phyloP scores from a whole-genome alignment of 2,113 vertebrate genomes.

The Nanorana parkeri region DNA sequence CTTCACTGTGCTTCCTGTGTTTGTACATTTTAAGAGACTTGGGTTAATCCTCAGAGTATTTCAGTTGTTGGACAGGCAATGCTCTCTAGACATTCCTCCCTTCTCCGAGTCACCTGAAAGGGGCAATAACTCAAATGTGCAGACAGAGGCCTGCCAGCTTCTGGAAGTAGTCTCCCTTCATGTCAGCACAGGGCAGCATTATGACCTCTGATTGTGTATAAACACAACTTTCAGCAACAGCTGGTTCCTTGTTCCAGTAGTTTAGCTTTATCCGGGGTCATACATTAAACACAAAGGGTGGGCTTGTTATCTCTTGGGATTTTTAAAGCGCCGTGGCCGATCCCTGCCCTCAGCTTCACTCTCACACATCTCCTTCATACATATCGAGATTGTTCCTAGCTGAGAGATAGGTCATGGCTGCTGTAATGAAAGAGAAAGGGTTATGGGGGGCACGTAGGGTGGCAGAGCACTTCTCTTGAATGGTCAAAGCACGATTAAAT shows the following conservation, averaged over 20 bases:
- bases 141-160: slow-evolving; percentile 50
- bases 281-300: slow-evolving; percentile 57
- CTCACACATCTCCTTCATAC: slow-evolving; percentile 32
- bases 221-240: slow-evolving; percentile 51
- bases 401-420: slow-evolving; percentile 11
- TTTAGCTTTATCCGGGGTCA: slow-evolving; percentile 23
- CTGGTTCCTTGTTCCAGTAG: slow-evolving; percentile 50
- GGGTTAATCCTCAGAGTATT: slow-evolving; percentile 28
- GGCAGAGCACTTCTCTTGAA: too few species aligned
- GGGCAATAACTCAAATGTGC: slow-evolving; percentile 47
- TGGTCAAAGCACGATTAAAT: too few species aligned
- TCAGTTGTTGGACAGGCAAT: not conserved
- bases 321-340: slow-evolving; percentile 28
- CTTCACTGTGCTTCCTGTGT: slow-evolving; percentile 9
- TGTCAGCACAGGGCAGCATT: slow-evolving; percentile 38
- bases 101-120: slow-evolving; percentile 39
- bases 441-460: too few species aligned
- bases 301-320: slow-evolving; percentile 42
- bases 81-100: not conserved
- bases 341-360: slow-evolving; percentile 17
- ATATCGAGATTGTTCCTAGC: not conserved
- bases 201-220: slow-evolving; percentile 47
- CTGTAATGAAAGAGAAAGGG: not conserved
- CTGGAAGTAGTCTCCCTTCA: slow-evolving; percentile 50
- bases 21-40: slow-evolving; percentile 10